phyloP scores from a whole-genome alignment of 2,113 vertebrate species.

The Urocynchramus pylzowi region DNA sequence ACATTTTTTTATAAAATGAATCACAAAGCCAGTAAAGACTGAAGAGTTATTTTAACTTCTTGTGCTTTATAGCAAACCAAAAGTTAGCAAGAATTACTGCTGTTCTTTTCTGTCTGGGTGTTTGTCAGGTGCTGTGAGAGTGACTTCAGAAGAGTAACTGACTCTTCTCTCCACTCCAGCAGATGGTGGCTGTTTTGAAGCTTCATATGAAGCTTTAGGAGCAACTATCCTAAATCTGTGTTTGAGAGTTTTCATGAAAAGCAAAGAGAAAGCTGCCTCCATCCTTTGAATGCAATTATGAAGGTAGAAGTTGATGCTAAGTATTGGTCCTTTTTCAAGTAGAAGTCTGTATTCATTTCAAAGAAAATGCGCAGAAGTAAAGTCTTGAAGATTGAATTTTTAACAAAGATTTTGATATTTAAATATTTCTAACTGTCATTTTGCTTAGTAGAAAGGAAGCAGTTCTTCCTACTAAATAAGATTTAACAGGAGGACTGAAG shows the following conservation, averaged over 20 bases:
- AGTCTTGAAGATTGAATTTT: background rate
- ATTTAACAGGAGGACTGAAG: background rate
- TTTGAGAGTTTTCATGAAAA: background rate
- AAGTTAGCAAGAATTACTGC: background rate
- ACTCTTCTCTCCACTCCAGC: background rate
- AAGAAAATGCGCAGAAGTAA: background rate
- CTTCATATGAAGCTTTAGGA: background rate
- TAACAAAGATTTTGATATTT: background rate
- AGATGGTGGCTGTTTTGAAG: conserved; percentile 16
- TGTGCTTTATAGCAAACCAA: background rate
- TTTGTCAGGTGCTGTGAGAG: background rate
- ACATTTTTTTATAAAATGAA: background rate
- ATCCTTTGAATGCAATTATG: background rate
- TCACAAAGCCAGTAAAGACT: background rate
- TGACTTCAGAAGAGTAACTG: background rate
- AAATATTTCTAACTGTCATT: background rate
- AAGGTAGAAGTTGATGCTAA: background rate
- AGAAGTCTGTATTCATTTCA: background rate
- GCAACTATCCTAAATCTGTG: background rate
- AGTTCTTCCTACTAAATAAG: background rate
- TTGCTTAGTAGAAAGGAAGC: background rate
- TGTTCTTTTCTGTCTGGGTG: background rate
- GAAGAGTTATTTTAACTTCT: background rate
- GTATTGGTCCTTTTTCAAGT: background rate
- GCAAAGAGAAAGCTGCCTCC: background rate